These are phyloP conservation scores for Bombyx mori DNA, from an alignment of 1,140 invertebrate species.

Conservation along the genomic window DNA sequence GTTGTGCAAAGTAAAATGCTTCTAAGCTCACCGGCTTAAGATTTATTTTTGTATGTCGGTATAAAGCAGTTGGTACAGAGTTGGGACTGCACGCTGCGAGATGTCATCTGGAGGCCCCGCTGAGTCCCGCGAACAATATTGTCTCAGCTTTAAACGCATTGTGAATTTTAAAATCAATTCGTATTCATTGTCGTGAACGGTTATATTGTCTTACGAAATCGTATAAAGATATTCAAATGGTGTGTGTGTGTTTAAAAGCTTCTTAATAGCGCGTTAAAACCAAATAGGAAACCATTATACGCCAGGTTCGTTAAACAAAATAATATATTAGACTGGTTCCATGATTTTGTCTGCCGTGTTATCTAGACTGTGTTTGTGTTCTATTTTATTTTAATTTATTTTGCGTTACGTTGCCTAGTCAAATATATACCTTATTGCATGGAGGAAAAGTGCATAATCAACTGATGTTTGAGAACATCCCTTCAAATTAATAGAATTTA, in stretches of 20 bases:
- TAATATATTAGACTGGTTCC: slow-evolving; percentile 12
- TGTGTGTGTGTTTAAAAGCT: slow-evolving; percentile 14
- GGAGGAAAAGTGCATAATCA: no score
- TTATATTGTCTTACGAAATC: slow-evolving; percentile 21
- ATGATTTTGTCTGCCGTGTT: neutral
- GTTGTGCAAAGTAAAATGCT: no score
- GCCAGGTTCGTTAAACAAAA: slow-evolving; percentile 12
- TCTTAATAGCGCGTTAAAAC: slow-evolving; percentile 18
- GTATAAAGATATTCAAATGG: slow-evolving; percentile 18
- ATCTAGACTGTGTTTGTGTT: slow-evolving; percentile 6
- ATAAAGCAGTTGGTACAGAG: slow-evolving; percentile 26
- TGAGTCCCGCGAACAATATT: slow-evolving; percentile 66
- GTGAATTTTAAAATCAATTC: slow-evolving; percentile 68
- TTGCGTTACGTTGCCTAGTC: neutral
- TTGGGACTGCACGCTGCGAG: slow-evolving; percentile 63
- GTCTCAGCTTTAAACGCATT: slow-evolving; percentile 61
- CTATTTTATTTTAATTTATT: neutral
- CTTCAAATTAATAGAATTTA: no score
- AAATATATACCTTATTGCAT: no score
- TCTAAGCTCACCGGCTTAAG: neutral
- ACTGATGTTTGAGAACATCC: no score
- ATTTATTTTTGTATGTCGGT: no score
- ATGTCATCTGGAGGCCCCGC: slow-evolving; percentile 66
- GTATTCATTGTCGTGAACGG: slow-evolving; percentile 48
- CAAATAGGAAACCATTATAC: slow-evolving; percentile 18